These are phyloP conservation scores for Enteromius unitaeniatus DNA, from an alignment of 2,797 vertebrate genomes.

Conservation along the genomic window DNA sequence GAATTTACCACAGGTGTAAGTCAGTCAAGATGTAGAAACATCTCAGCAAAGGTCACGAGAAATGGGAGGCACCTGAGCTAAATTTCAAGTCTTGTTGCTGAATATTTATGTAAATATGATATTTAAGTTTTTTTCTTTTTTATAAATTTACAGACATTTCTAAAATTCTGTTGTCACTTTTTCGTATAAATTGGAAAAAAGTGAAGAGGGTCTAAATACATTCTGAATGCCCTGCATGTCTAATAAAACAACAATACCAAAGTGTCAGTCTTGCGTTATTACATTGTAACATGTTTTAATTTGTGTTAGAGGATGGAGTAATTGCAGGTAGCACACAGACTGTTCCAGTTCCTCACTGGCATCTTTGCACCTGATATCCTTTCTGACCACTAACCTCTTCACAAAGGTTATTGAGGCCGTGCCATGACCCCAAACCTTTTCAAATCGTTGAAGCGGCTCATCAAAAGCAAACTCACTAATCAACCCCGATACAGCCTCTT, in stretches of 20 bases:
- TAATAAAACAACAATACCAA: not conserved
- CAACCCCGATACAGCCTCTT: conserved; percentile 47
- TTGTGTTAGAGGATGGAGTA: not conserved
- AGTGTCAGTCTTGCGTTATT: not conserved
- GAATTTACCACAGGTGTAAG: too few relatives aligned
- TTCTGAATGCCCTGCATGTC: not conserved
- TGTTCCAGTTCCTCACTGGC: conserved; percentile 6
- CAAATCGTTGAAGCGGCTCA: conserved; percentile 17
- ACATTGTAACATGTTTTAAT: not conserved
- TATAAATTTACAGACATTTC: too few relatives aligned
- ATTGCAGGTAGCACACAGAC: not conserved
- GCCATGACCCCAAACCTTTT: conserved; percentile 42
- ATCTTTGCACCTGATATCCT: conserved; percentile 8
- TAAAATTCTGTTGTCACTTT: too few relatives aligned
- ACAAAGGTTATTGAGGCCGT: conserved; percentile 36
- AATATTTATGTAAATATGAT: too few relatives aligned
- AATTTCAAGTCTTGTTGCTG: too few relatives aligned
- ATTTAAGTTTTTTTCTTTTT: too few relatives aligned
- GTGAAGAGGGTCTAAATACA: too few relatives aligned
- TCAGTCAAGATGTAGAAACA: too few relatives aligned
- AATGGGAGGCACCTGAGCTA: too few relatives aligned
- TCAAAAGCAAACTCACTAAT: conserved; percentile 49
- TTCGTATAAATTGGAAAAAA: too few relatives aligned
- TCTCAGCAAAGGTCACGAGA: too few relatives aligned
- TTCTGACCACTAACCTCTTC: conserved; percentile 10